Conservation (phyloP, 2,113 vertebrate species). For the Perca fluviatilis region DNA sequence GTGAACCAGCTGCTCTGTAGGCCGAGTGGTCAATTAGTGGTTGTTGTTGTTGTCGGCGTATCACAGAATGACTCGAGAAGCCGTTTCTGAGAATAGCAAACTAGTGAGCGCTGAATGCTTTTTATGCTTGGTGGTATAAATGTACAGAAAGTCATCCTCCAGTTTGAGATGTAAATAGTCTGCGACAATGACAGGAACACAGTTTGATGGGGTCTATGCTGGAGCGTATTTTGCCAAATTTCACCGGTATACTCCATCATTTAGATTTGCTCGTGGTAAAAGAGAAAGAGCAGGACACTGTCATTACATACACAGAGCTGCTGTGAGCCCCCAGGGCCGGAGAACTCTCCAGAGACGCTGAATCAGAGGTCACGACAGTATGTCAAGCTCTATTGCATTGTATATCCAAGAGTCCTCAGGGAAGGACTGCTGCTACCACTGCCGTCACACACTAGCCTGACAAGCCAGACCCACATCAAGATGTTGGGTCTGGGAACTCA, state of each 20-base stretch:
- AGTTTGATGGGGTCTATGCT: not conserved
- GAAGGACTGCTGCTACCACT: slow-evolving; percentile 38
- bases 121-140: not conserved
- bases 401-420: slow-evolving; percentile 37
- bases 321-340: not conserved
- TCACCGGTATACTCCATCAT: not conserved
- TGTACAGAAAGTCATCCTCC: not conserved
- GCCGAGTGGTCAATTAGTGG: slow-evolving; percentile 54
- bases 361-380: slow-evolving; percentile 43
- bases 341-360: slow-evolving; percentile 23
- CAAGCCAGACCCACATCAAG: too few species aligned
- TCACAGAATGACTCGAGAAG: slow-evolving; percentile 39
- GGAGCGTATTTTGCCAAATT: not conserved
- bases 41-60: slow-evolving; percentile 50
- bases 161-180: not conserved
- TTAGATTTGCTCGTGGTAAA: slow-evolving; percentile 9
- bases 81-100: slow-evolving; percentile 51
- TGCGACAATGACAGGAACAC: not conserved
- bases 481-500: too few species aligned
- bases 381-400: slow-evolving; percentile 32
- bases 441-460: too few species aligned
- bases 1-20: slow-evolving; percentile 57
- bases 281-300: not conserved
- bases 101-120: not conserved
- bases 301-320: slow-evolving; percentile 32